Evolutionary conservation across 1,140 invertebrate genomes (phyloP).

Genomic region (Branchinecta lynchi): DNA sequence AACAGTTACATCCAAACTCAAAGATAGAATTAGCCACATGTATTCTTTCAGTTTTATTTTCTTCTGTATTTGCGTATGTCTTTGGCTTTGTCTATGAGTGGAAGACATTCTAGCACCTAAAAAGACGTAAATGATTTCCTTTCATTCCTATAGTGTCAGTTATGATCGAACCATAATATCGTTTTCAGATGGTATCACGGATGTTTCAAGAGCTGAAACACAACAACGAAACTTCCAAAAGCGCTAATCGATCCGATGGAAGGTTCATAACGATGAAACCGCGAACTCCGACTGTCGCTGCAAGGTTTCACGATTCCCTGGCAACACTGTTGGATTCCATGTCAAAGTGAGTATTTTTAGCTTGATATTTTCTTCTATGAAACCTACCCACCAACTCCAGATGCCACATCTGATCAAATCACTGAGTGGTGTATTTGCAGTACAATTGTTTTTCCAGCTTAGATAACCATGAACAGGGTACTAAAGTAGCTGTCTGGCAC

Average conservation of each 20-base stretch:
- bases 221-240: constrained; percentile 50
- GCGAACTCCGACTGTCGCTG: constrained; percentile 80
- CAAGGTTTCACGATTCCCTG: constrained; percentile 82
- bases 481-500: too few species aligned
- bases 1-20: too few species aligned
- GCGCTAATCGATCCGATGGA: constrained; percentile 59
- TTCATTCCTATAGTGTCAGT: too few species aligned
- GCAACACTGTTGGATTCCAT: constrained; percentile 78
- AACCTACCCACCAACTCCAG: neutral
- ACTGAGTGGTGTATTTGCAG: neutral
- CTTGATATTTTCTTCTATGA: constrained; percentile 12
- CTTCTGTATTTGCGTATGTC: too few species aligned
- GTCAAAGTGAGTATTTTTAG: constrained; percentile 47
- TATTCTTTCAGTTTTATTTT: too few species aligned
- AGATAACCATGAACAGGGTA: too few species aligned
- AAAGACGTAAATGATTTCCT: too few species aligned
- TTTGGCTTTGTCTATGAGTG: too few species aligned
- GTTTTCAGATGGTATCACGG: constrained; percentile 48
- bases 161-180: constrained; percentile 22
- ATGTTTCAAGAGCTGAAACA: constrained; percentile 59
- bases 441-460: too few species aligned
- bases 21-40: too few species aligned
- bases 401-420: neutral
- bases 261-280: constrained; percentile 94
- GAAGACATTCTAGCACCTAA: too few species aligned